Percentiles rank a stretch among this genome's conserved stretches.
Evolutionary conservation across 2,113 vertebrate species (phyloP).

Genomic region (Elaphurus davidianus): DNA sequence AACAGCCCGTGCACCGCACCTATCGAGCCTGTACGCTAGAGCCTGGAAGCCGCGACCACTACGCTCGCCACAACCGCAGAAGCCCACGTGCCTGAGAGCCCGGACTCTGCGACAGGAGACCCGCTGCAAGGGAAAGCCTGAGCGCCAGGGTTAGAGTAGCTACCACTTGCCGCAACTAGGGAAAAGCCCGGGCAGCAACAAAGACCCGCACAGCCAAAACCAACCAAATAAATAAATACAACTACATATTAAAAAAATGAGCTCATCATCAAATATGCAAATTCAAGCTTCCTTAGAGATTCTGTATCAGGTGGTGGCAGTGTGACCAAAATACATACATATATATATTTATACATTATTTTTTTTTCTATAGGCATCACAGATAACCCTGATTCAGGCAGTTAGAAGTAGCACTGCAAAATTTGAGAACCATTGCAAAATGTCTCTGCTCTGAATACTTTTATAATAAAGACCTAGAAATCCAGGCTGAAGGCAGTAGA

Average conservation of each 20-base stretch:
- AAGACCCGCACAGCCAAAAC: background rate
- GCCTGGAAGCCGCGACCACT: fast-evolving
- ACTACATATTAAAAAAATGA: fast-evolving
- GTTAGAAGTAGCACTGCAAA: background rate
- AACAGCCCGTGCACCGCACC: fast-evolving
- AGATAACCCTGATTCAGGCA: background rate
- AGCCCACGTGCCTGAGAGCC: background rate
- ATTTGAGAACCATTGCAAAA: background rate
- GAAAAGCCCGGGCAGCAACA: background rate
- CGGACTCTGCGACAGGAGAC: background rate
- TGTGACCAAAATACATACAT: background rate
- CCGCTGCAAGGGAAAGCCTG: fast-evolving
- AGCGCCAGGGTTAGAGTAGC: fast-evolving
- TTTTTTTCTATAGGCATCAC: background rate
- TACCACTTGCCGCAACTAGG: background rate
- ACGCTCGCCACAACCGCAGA: fast-evolving
- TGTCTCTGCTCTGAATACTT: background rate
- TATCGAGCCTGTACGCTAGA: fast-evolving
- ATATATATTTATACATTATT: background rate
- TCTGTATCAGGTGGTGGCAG: background rate
- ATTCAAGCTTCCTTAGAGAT: background rate
- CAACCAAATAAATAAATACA: background rate
- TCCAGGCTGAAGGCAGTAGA: background rate
- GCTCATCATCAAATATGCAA: background rate
- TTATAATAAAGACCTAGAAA: background rate